Conservation (phyloP, 2,888 invertebrate genomes). For the Rhodophaea formosa region DNA sequence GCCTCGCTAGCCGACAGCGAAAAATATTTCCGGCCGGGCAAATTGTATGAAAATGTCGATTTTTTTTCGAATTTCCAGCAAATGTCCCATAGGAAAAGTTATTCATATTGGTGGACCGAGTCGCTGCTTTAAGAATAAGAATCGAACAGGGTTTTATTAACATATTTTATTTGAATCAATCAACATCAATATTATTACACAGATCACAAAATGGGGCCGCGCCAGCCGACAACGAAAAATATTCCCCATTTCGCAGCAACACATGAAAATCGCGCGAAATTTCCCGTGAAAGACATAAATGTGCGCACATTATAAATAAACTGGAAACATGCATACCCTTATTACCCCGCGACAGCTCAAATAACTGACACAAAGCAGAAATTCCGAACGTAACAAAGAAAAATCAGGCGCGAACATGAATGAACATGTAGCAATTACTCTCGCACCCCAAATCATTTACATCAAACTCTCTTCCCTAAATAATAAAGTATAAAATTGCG, state of each 20-base stretch:
- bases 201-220: neutral
- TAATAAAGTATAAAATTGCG: slow-evolving; percentile 6
- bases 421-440: neutral
- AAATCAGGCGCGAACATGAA: slow-evolving; percentile 18
- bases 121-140: neutral
- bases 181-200: neutral
- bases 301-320: slow-evolving; percentile 12
- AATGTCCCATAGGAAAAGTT: no score
- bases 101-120: no score
- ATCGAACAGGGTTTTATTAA: no score
- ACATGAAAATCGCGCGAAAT: slow-evolving; percentile 11
- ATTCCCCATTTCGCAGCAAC: neutral
- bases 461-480: neutral
- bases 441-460: neutral
- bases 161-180: neutral
- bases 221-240: neutral
- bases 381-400: slow-evolving; percentile 20
- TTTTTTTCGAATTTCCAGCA: no score
- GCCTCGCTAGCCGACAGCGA: no score
- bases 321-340: slow-evolving; percentile 13
- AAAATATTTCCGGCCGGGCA: no score
- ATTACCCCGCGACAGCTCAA: slow-evolving; percentile 15
- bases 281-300: slow-evolving; percentile 9
- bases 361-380: slow-evolving; percentile 16
- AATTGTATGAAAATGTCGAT: no score